Evolutionary conservation across 2,888 invertebrate species (phyloP), one percentile per base, ranked within the genome.

Genomic region (Agrotis ipsilon): DNA sequence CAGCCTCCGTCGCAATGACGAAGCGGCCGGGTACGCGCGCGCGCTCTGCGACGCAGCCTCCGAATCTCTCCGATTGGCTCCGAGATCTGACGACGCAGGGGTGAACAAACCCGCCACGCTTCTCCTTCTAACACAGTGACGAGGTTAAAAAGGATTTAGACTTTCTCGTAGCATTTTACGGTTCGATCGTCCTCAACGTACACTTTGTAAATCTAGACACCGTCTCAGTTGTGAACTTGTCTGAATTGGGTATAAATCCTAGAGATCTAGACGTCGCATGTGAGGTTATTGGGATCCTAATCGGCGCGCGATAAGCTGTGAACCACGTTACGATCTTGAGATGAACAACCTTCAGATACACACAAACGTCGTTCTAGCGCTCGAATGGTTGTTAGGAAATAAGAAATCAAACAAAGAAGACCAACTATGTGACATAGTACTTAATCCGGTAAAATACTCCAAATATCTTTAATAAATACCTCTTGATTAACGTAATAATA

Each of bases 1-100:
- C 94, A 95, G 94, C 94, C 94, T 94, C 94, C 95, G 95, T 94
- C 95, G 95, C 95, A 96, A 96, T 96, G 96, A 91, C 95, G 95
- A 95, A 94, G 93, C 95, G 94, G 94, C 95, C 95, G 95, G 96
- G 95, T 88, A 94, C 95, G 94, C 95, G 95, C 95, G 94, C 95
- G 95, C 95, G 95, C 96, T 82, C 93, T 95, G 91, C 92, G 93
- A 79, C 92, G 89, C 95, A 93, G 92, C 94, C 92, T 94, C 94
- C 95, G 94, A 93, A 84, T 90, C 91, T 85, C 88, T 86, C 93
- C 94, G 94, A 94, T 88, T 87, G 81, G 81, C 89, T 81, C 87
- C 94, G 94, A 94, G 72, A 89, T 89, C 92, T 87, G 91, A 88
- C 95, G 94, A 94, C 87, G 73, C 83, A 85, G 94, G 92, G 96